These are phyloP conservation scores for Melipona bicolor DNA, from an alignment of 2,888 invertebrate species.

Conservation along the genomic window DNA sequence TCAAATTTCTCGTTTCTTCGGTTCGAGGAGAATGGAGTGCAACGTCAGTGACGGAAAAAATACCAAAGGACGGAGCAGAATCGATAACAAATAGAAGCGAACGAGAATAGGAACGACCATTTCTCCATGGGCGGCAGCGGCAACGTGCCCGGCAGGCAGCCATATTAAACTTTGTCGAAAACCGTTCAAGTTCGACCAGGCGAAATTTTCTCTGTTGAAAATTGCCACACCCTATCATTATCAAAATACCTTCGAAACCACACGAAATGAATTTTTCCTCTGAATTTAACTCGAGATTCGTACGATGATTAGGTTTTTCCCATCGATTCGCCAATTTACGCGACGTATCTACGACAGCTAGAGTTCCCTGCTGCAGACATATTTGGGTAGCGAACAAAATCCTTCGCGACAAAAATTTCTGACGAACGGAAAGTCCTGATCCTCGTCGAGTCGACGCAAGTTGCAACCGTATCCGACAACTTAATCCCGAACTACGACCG, in stretches of 20 bases:
- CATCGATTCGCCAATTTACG: conserved; percentile 16
- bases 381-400: conserved; percentile 27
- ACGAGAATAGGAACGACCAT: conserved; percentile 56
- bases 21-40: not conserved
- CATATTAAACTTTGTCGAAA: conserved; percentile 69
- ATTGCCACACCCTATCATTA: conserved; percentile 56
- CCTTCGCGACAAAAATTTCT: not conserved
- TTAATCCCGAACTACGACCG: conserved; percentile 33
- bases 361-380: conserved; percentile 18
- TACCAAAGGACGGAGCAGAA: not conserved
- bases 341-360: conserved; percentile 18
- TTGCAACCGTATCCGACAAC: conserved; percentile 39
- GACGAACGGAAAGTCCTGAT: not conserved
- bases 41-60: not conserved
- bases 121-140: conserved; percentile 54
- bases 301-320: not conserved
- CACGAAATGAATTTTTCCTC: not conserved
- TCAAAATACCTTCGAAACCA: not conserved
- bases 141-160: conserved; percentile 69
- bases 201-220: conserved; percentile 44
- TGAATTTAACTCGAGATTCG: not conserved
- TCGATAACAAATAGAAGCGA: conserved; percentile 5
- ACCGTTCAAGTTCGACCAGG: conserved; percentile 57
- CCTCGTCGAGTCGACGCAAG: not conserved
- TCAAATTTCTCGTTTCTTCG: conserved; percentile 2